Conservation (phyloP, 2,113 vertebrate species). For the Ammodytes dubius region DNA sequence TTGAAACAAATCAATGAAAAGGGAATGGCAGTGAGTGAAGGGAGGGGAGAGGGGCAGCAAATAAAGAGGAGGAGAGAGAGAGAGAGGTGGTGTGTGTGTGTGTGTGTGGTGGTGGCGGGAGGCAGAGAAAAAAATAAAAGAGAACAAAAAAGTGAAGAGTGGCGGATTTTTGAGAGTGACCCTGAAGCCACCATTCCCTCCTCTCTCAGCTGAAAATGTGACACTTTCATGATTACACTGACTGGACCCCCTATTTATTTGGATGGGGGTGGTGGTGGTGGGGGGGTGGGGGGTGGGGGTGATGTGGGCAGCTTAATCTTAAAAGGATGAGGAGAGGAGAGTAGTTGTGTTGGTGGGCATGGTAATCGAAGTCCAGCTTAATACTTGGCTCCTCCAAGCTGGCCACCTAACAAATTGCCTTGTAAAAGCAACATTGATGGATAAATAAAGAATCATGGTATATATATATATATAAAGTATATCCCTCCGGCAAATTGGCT, state of each 20-base stretch:
- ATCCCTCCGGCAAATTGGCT: slow-evolving; percentile 83
- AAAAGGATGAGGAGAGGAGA: slow-evolving; percentile 61
- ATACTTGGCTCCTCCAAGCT: slow-evolving; percentile 66
- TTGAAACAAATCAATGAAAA: slow-evolving; percentile 21
- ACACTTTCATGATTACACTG: slow-evolving; percentile 80
- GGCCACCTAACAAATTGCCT: slow-evolving; percentile 77
- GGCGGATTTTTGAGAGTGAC: slow-evolving; percentile 65
- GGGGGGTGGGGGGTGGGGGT: too few relatives aligned
- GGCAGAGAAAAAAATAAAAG: slow-evolving; percentile 11
- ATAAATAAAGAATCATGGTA: slow-evolving; percentile 79
- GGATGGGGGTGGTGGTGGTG: background rate
- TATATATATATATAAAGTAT: slow-evolving; percentile 67
- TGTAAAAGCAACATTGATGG: slow-evolving; percentile 75
- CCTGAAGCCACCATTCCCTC: slow-evolving; percentile 59
- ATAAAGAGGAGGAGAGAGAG: background rate
- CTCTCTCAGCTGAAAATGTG: slow-evolving; percentile 76
- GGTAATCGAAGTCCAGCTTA: slow-evolving; percentile 75
- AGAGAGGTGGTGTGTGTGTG: too few relatives aligned
- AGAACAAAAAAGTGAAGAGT: slow-evolving; percentile 27
- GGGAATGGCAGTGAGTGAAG: background rate
- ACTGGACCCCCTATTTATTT: slow-evolving; percentile 39
- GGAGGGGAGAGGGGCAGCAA: background rate
- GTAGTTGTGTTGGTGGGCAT: slow-evolving; percentile 7
- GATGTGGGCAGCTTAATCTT: slow-evolving; percentile 60
- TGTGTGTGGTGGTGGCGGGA: background rate